Evolutionary conservation across 2,797 vertebrate species (phyloP).

Genomic region (Myotis findleyi): DNA sequence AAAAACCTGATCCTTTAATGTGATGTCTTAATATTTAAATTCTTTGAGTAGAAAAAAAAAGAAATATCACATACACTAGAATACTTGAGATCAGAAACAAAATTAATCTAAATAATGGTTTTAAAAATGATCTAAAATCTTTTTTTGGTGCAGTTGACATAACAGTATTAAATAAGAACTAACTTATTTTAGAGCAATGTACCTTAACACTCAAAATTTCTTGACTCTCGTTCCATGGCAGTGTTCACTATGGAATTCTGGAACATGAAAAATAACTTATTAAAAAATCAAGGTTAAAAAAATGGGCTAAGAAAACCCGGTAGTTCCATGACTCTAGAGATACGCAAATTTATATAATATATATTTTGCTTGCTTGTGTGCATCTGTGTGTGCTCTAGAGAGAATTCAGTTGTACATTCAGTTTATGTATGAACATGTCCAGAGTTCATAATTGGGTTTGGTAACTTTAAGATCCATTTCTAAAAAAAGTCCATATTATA

Average conservation of each 20-base stretch:
- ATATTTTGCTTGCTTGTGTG: not conserved
- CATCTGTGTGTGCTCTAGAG: not conserved
- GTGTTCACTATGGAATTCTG: not conserved
- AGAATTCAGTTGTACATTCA: not conserved
- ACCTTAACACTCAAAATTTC: not conserved
- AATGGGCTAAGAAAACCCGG: not conserved
- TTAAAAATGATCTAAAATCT: not conserved
- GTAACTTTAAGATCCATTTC: not conserved
- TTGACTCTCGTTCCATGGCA: not conserved
- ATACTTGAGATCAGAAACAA: not conserved
- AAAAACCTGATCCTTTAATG: not conserved
- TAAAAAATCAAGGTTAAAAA: not conserved
- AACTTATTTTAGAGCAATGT: not conserved
- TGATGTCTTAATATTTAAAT: not conserved
- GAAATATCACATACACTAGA: not conserved
- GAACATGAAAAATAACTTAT: not conserved
- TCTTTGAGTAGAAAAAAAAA: not conserved
- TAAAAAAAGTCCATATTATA: not conserved
- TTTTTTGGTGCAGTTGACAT: not conserved
- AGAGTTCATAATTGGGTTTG: not conserved
- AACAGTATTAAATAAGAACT: not conserved
- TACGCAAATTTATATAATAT: not conserved
- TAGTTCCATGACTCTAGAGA: not conserved
- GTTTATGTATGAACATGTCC: not conserved
- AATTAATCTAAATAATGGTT: not conserved